These are phyloP conservation scores for Xylocopa sonorina DNA, from an alignment of 1,140 invertebrate genomes.

Conservation along the genomic window DNA sequence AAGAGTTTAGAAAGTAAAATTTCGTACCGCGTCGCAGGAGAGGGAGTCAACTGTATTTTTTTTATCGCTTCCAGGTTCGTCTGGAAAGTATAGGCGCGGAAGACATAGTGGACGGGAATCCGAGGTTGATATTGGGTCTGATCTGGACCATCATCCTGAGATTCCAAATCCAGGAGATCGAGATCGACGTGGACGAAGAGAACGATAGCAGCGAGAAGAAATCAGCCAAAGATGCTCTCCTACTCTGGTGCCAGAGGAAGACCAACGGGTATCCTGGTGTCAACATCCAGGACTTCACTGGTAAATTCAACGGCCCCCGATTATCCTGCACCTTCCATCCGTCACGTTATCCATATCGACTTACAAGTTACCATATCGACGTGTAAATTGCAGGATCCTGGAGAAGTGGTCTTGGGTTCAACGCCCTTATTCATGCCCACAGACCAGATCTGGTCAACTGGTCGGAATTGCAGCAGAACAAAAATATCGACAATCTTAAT, in stretches of 20 bases:
- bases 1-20: neutral
- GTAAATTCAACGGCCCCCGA: constrained; percentile 72
- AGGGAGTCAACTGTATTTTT: too few species aligned
- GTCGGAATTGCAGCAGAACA: constrained; percentile 87
- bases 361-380: neutral
- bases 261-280: constrained; percentile 96
- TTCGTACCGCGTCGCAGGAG: too few species aligned
- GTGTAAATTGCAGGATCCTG: constrained; percentile 89
- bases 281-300: constrained; percentile 90
- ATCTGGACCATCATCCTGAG: constrained; percentile 99
- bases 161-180: constrained; percentile 99
- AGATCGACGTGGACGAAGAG: constrained; percentile 98
- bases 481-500: constrained; percentile 96
- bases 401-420: constrained; percentile 97
- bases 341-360: neutral
- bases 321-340: neutral
- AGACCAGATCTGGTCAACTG: constrained; percentile 96
- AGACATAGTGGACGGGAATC: constrained; percentile 99
- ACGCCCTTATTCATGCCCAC: constrained; percentile 98
- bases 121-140: constrained; percentile 96
- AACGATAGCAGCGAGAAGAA: constrained; percentile 99
- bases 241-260: constrained; percentile 99
- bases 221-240: constrained; percentile 98
- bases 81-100: constrained; percentile 99
- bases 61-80: constrained; percentile 87